These are phyloP conservation scores for Sphenopsis melanotis DNA, from an alignment of 2,797 vertebrate genomes.

Conservation along the genomic window DNA sequence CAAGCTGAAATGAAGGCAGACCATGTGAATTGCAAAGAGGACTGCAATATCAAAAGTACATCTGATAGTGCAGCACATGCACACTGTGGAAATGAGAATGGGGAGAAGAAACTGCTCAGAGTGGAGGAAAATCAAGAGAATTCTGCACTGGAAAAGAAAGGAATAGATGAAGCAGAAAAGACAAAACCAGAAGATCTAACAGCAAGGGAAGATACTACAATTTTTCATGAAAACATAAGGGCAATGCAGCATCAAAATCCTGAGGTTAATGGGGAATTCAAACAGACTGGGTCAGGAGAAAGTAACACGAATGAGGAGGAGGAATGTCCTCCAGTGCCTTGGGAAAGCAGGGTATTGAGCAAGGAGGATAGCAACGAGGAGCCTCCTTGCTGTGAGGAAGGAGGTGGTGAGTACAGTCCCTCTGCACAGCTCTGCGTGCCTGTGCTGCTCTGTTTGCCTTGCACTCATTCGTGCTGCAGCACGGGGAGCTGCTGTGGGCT, in stretches of 20 bases:
- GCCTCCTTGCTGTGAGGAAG: not conserved
- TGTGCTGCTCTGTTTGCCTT: not conserved
- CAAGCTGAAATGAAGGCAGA: not conserved
- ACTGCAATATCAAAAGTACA: not conserved
- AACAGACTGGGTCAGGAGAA: not conserved
- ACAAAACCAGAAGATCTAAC: not conserved
- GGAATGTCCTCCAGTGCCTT: not conserved
- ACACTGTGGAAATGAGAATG: not conserved
- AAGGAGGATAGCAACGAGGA: not conserved
- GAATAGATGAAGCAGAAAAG: not conserved
- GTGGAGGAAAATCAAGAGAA: not conserved
- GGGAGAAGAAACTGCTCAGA: not conserved
- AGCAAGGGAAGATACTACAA: not conserved
- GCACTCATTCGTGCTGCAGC: not conserved
- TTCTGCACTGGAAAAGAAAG: not conserved
- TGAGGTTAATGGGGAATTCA: not conserved
- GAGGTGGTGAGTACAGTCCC: constrained; percentile 68
- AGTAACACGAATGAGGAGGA: not conserved
- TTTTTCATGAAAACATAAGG: not conserved
- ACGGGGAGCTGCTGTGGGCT: not conserved
- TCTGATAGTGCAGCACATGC: not conserved
- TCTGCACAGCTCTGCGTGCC: not conserved
- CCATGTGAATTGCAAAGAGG: not conserved
- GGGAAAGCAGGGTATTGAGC: not conserved
- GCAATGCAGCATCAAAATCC: not conserved